Evolutionary conservation across 2,888 invertebrate genomes (phyloP), one percentile per base, ranked within the genome.

Genomic region (Limnephilus lunatus): DNA sequence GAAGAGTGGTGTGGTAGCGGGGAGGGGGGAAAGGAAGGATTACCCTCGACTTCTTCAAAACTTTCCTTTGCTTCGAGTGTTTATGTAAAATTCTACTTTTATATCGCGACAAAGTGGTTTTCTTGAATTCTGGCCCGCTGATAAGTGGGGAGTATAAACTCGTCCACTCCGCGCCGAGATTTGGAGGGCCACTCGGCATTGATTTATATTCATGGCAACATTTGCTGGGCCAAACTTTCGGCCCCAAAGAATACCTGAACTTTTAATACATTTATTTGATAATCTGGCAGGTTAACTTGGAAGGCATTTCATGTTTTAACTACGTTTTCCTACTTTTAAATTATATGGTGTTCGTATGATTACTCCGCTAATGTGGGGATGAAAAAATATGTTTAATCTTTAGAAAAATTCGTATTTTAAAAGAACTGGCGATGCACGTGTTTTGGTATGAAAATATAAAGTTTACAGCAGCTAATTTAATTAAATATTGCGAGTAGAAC

Each of bases 51-150:
- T 82, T 92, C 48, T 91, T 89, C 82, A 88, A 91, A 91, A 89
- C 68, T 92, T 91, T 81, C 91, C 88, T 83, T 90, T 88, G 92
- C 86, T 92, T 91, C 85, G 88, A 92, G 92, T 93, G 93, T 92
- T 93, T 93, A 91, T 92, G 89, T 91, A 91, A 92, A 93, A 93
- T 93, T 91, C 92, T 93, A 92, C 93, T 93, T 93, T 93, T 92
- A 92, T 92, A 91, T 92, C 91, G 81, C 86, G 90, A 88, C 91
- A 91, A 93, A 92, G 92, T 92, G 93, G 93, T 92, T 88, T 87
- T 88, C 85, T 91, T 91, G 87, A 93, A 93, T 91, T 91, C 91
- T 85, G 90, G 80, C 90, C 80, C 32, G 44, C 86, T 90, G 92
- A 92, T 90, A 91, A 92, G 92, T 92, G 81, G 87, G 86, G 32